These are phyloP conservation scores for Tenualosa thibaudeaui DNA, from an alignment of 2,797 vertebrate genomes.

Conservation along the genomic window DNA sequence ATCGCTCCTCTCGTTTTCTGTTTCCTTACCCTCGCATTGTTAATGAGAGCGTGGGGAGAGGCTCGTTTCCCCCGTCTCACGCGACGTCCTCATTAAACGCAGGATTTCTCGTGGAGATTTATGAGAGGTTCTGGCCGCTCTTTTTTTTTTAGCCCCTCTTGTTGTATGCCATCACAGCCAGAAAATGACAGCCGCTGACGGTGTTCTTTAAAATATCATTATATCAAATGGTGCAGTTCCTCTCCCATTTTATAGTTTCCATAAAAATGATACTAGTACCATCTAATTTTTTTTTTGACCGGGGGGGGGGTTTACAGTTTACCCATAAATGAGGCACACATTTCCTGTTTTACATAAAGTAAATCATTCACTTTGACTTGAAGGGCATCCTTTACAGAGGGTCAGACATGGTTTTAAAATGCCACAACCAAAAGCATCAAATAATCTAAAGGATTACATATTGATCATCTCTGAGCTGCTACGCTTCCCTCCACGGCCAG, in stretches of 20 bases:
- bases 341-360: neutral
- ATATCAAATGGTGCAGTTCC: neutral
- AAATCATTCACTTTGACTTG: neutral
- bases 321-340: neutral
- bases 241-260: neutral
- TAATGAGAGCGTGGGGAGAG: slow-evolving; percentile 1
- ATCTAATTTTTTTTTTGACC: neutral
- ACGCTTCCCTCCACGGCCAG: neutral
- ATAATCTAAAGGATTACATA: neutral
- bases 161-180: neutral
- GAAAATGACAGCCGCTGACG: neutral
- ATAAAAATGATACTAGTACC: neutral
- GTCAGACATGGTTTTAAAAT: neutral
- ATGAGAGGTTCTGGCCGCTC: neutral
- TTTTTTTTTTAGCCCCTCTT: too few species aligned
- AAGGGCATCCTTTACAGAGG: neutral
- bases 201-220: slow-evolving; percentile 13
- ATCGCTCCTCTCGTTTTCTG: slow-evolving; percentile 1
- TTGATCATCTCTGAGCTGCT: neutral
- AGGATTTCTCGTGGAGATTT: neutral
- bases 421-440: neutral
- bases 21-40: neutral
- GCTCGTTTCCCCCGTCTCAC: neutral
- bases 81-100: neutral
- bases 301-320: neutral